phyloP scores from a whole-genome alignment of 2,797 vertebrate genomes.

The Anomalospiza imberbis region DNA sequence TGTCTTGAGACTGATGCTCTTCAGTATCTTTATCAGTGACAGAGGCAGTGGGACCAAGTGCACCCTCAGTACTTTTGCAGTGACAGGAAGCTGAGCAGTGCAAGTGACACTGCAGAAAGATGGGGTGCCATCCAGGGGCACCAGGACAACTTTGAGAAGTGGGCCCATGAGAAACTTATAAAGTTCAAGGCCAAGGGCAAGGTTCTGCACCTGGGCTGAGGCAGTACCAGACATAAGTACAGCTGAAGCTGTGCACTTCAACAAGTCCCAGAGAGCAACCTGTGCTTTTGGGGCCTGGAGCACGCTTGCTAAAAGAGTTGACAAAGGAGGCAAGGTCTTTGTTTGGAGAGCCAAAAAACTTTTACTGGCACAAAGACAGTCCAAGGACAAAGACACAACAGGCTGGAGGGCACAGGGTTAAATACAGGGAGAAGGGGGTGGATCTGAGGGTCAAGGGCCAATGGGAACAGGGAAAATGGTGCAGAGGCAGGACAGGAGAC shows the following conservation, averaged over 20 bases:
- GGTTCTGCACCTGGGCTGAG: background rate
- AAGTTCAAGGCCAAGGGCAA: background rate
- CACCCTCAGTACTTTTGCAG: background rate
- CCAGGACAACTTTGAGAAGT: too few species aligned
- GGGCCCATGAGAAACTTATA: fast-evolving
- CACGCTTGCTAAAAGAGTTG: background rate
- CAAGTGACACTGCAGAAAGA: background rate
- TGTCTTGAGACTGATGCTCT: background rate
- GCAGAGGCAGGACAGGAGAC: background rate
- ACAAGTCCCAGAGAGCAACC: background rate
- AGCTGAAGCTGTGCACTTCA: too few species aligned
- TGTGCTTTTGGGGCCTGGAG: background rate
- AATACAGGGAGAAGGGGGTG: background rate
- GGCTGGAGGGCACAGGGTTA: background rate
- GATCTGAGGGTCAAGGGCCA: background rate
- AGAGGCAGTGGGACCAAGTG: background rate
- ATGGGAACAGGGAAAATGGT: background rate
- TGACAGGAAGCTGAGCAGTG: background rate
- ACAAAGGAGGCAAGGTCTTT: background rate
- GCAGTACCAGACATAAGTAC: too few species aligned
- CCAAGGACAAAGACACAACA: background rate
- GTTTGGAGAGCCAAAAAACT: background rate
- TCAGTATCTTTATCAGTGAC: background rate
- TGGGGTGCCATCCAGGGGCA: background rate
- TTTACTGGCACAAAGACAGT: too few species aligned